phyloP scores from a whole-genome alignment of 2,888 invertebrate genomes.

The Hartigia nigra region DNA sequence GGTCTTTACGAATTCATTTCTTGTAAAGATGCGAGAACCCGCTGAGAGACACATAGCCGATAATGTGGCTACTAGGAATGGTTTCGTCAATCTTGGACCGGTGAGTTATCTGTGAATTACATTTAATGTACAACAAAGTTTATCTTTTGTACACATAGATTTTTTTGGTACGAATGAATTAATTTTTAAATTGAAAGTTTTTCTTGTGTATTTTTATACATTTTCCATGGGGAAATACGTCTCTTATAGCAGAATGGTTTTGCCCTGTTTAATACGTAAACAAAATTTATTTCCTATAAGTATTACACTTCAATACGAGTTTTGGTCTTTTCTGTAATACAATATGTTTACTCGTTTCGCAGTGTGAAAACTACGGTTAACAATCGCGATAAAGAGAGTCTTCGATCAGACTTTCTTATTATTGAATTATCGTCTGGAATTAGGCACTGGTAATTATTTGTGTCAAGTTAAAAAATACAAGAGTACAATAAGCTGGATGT shows the following conservation, averaged over 20 bases:
- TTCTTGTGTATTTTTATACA: background rate
- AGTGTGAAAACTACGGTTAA: background rate
- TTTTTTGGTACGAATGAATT: background rate
- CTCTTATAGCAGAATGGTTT: background rate
- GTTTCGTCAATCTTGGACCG: slow-evolving; percentile 94
- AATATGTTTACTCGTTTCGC: background rate
- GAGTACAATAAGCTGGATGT: background rate
- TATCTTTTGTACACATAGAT: background rate
- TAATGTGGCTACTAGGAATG: slow-evolving; percentile 85
- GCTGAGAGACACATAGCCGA: slow-evolving; percentile 82
- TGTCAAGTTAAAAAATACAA: background rate
- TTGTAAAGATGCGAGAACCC: slow-evolving; percentile 87
- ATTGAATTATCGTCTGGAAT: background rate
- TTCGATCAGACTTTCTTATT: background rate
- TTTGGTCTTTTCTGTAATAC: background rate
- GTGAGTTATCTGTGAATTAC: slow-evolving; percentile 73
- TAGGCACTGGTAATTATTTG: background rate
- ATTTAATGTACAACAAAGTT: slow-evolving; percentile 17
- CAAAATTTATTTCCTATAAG: background rate
- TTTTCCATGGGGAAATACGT: background rate
- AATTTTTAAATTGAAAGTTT: background rate
- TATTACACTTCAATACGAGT: background rate
- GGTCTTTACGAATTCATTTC: slow-evolving; percentile 95
- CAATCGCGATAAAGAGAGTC: background rate
- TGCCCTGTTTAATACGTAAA: background rate